Evolutionary conservation across 2,888 invertebrate genomes (phyloP), one percentile per base, ranked within the genome.

Genomic region (Branchipolynoe longqiensis): DNA sequence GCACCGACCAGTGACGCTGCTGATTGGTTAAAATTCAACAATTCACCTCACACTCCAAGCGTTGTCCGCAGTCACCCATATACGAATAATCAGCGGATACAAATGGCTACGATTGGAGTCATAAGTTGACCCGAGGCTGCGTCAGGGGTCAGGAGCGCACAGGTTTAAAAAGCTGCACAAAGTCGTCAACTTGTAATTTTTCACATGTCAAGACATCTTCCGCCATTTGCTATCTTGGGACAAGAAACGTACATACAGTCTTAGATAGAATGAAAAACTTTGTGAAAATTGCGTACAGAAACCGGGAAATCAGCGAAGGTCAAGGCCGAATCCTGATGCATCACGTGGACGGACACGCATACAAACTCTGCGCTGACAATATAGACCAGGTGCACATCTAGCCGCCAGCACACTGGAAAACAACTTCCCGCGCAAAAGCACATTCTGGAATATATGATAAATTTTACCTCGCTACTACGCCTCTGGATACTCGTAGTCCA

Each of bases 251-350:
- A 31, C 2, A 4, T 25, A 28, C 62, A 28, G 25, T 31, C 28
- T n/a, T 62, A 31, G 25, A 31, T 4, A 28, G 31, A 4, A n/a
- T 1, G 25, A 25, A 62, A 62, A 8, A 1, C 3, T 62, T 14
- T 62, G 62, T 14, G 28, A 62, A 62, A 62, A 1, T 18, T 31
- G 1, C 62, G 31, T 62, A 62, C 62, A 31, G 62, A 62, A 62
- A 31, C 62, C 28, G 14, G 25, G 28, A 1, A n/a, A 14, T 31
- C 31, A 1, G 28, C 3, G 1, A 62, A 62, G 62, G 62, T 62
- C 62, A 62, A 62, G 62, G 62, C 62, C 62, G 62, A 62, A 56
- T 56, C 25, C 25, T n/a, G n/a, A n/a, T 56, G 56, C 56, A 56
- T 56, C 56, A 56, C 56, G 56, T 56, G 56, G 56, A 56, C n/a